These are phyloP conservation scores for Verasper variegatus DNA, from an alignment of 2,113 vertebrate genomes.

Conservation along the genomic window DNA sequence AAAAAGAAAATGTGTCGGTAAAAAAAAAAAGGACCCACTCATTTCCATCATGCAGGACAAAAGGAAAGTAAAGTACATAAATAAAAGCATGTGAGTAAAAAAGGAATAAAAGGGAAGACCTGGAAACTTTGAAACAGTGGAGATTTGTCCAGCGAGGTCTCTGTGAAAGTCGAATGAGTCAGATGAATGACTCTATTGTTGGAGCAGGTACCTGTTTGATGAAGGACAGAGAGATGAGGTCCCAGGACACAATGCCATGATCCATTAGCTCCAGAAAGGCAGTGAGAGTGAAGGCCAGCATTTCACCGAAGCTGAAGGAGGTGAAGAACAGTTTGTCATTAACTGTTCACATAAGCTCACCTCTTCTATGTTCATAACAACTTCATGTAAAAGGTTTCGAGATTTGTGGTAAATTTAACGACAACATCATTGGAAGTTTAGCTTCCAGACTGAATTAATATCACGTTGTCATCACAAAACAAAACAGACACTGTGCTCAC, in stretches of 20 bases:
- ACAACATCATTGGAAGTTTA: background rate
- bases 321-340: constrained; percentile 13
- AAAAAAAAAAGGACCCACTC: constrained; percentile 59
- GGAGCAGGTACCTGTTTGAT: constrained; percentile 91
- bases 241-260: constrained; percentile 98
- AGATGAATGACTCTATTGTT: constrained; percentile 13
- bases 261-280: constrained; percentile 99
- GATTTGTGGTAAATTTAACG: background rate
- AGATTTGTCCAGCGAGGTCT: background rate
- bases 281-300: constrained; percentile 98
- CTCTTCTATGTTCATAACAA: background rate
- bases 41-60: constrained; percentile 37
- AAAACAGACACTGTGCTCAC: constrained; percentile 59
- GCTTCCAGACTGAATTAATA: background rate
- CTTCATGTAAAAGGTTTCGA: no score
- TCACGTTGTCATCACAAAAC: background rate
- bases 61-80: constrained; percentile 56
- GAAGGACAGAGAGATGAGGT: constrained; percentile 95
- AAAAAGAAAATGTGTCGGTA: background rate
- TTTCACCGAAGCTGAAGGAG: constrained; percentile 92
- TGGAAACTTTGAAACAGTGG: background rate
- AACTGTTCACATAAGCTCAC: background rate
- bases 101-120: background rate
- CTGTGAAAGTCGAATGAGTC: constrained; percentile 3
- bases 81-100: constrained; percentile 30